Conservation (phyloP, 1,140 invertebrate genomes). For the Neelides sp. region DNA sequence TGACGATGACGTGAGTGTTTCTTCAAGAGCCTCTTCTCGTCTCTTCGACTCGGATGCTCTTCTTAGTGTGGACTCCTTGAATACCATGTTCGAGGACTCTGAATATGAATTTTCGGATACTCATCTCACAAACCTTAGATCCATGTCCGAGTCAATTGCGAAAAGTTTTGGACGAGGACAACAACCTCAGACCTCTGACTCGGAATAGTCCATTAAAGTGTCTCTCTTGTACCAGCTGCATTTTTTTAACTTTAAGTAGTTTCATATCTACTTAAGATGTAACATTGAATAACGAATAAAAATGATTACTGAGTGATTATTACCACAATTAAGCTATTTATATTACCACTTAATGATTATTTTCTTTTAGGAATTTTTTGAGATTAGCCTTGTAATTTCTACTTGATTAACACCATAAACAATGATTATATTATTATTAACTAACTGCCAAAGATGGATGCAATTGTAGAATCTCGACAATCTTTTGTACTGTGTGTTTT, state of each 20-base stretch:
- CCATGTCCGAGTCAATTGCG: slow-evolving; percentile 59
- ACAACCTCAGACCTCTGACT: slow-evolving; percentile 26
- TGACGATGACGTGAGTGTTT: slow-evolving; percentile 59
- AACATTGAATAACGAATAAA: neutral
- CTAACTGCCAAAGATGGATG: slow-evolving; percentile 17
- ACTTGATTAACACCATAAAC: neutral
- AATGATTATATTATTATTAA: neutral
- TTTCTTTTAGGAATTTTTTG: neutral
- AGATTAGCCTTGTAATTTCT: neutral
- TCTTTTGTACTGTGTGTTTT: slow-evolving; percentile 19
- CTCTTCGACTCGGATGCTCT: slow-evolving; percentile 60
- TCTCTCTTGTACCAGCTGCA: no score
- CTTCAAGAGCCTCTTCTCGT: slow-evolving; percentile 60
- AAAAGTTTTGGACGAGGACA: slow-evolving; percentile 24
- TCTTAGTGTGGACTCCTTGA: slow-evolving; percentile 60
- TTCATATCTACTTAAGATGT: no score
- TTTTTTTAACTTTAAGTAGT: no score
- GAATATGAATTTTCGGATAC: slow-evolving; percentile 61
- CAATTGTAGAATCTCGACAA: slow-evolving; percentile 21
- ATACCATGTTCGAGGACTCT: slow-evolving; percentile 63
- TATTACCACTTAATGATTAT: neutral
- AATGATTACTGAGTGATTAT: neutral
- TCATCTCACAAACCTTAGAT: slow-evolving; percentile 59
- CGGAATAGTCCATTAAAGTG: slow-evolving; percentile 17
- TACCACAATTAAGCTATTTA: neutral